Evolutionary conservation across 1,140 invertebrate species (phyloP).

Genomic region (Hypsibius dujardini): DNA sequence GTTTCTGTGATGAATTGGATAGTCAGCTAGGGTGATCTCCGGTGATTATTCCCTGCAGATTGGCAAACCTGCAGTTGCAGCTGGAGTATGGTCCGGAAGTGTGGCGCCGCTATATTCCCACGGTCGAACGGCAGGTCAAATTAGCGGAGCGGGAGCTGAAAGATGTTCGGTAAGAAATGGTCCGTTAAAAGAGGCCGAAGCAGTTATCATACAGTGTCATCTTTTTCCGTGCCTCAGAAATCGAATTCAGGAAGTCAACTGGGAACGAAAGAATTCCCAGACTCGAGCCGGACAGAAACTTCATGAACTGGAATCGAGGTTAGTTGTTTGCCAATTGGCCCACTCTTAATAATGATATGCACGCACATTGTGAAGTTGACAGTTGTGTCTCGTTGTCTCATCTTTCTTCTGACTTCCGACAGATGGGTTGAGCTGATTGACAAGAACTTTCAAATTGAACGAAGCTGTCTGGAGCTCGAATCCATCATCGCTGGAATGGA

Average conservation of each 20-base stretch:
- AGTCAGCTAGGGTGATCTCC: constrained; percentile 10
- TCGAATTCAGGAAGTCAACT: constrained; percentile 73
- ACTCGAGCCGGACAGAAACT: constrained; percentile 68
- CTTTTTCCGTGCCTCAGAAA: constrained; percentile 40
- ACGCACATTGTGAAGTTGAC: not conserved
- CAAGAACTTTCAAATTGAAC: constrained; percentile 74
- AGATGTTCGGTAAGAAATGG: too few species aligned
- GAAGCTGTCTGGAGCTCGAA: constrained; percentile 40
- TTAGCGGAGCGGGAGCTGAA: too few species aligned
- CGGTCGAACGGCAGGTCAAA: constrained; percentile 56
- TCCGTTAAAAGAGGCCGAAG: constrained; percentile 47
- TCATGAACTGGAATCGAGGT: constrained; percentile 51
- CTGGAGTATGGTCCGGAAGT: constrained; percentile 72
- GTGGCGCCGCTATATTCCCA: constrained; percentile 70
- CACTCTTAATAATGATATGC: constrained; percentile 20
- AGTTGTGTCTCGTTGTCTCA: constrained; percentile 18
- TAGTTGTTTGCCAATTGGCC: too few species aligned
- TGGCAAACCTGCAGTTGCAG: constrained; percentile 83
- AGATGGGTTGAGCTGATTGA: constrained; percentile 79
- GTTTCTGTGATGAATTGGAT: not conserved
- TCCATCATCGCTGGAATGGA: too few species aligned
- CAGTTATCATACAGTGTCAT: too few species aligned
- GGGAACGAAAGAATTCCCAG: too few species aligned
- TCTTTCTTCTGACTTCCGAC: too few species aligned
- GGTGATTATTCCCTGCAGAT: constrained; percentile 39